These are phyloP conservation scores for Homarus gammarus DNA, from an alignment of 2,888 invertebrate genomes.

Conservation along the genomic window DNA sequence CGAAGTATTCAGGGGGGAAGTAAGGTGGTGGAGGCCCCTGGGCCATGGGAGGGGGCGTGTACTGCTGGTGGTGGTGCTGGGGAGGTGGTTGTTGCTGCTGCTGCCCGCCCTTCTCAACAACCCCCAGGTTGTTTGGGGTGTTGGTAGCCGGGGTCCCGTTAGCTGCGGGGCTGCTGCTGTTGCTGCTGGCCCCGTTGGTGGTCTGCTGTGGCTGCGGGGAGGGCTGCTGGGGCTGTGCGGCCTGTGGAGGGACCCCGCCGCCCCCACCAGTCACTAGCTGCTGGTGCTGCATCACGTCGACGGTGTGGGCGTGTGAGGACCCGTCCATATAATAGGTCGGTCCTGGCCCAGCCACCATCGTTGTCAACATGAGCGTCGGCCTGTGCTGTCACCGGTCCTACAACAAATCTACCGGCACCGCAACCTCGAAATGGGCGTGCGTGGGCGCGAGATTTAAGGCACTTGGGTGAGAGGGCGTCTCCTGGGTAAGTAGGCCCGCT, in stretches of 20 bases:
- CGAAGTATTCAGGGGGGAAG: slow-evolving; percentile 65
- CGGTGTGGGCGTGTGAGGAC: slow-evolving; percentile 40
- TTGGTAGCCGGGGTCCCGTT: slow-evolving; percentile 33
- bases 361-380: slow-evolving; percentile 50
- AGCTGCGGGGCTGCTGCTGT: slow-evolving; percentile 39
- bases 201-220: slow-evolving; percentile 46
- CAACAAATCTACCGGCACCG: slow-evolving; percentile 18
- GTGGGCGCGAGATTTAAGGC: slow-evolving; percentile 29
- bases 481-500: slow-evolving; percentile 34
- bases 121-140: neutral
- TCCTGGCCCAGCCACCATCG: slow-evolving; percentile 74
- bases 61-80: slow-evolving; percentile 29
- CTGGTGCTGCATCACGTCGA: slow-evolving; percentile 37
- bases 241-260: slow-evolving; percentile 20
- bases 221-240: slow-evolving; percentile 26
- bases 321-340: slow-evolving; percentile 69
- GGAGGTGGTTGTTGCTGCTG: slow-evolving; percentile 25
- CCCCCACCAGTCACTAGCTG: slow-evolving; percentile 34
- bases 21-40: slow-evolving; percentile 63
- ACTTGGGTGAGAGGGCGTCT: slow-evolving; percentile 51
- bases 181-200: slow-evolving; percentile 37
- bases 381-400: slow-evolving; percentile 15
- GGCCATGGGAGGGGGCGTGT: slow-evolving; percentile 50
- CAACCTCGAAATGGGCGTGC: slow-evolving; percentile 1
- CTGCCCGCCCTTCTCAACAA: neutral